Conservation (phyloP, 2,888 invertebrate species). For the Agrochola lota region DNA sequence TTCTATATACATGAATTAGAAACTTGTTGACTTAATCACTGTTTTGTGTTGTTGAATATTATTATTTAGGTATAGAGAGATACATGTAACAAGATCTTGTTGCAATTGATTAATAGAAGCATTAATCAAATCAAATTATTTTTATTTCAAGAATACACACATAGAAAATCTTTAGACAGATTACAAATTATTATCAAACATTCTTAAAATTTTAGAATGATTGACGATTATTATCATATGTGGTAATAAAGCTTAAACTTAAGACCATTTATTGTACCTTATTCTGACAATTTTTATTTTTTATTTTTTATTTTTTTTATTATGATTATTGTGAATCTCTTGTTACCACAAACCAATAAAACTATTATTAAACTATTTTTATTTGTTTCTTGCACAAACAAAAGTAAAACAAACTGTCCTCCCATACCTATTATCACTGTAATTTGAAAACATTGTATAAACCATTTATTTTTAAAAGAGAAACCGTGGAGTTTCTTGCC, state of each 20-base stretch:
- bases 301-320: too few relatives aligned
- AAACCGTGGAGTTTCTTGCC: too few relatives aligned
- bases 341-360: background rate
- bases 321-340: background rate
- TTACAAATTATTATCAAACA: background rate
- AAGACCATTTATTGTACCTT: background rate
- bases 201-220: background rate
- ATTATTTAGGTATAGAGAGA: background rate
- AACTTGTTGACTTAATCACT: conserved; percentile 21
- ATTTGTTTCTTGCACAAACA: background rate
- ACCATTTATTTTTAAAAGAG: too few relatives aligned
- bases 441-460: too few relatives aligned
- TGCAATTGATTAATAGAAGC: background rate
- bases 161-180: too few relatives aligned
- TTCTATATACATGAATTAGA: conserved; percentile 31
- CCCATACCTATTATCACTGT: too few relatives aligned
- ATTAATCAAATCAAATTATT: too few relatives aligned
- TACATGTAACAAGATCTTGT: background rate
- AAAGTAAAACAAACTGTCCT: background rate
- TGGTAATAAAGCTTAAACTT: background rate
- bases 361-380: background rate
- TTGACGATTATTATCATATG: background rate
- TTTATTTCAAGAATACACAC: too few relatives aligned
- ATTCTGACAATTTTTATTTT: too few relatives aligned
- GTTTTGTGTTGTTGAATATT: conserved; percentile 10